These are phyloP conservation scores for Vandiemenella viatica DNA, from an alignment of 2,888 invertebrate genomes.

Conservation along the genomic window DNA sequence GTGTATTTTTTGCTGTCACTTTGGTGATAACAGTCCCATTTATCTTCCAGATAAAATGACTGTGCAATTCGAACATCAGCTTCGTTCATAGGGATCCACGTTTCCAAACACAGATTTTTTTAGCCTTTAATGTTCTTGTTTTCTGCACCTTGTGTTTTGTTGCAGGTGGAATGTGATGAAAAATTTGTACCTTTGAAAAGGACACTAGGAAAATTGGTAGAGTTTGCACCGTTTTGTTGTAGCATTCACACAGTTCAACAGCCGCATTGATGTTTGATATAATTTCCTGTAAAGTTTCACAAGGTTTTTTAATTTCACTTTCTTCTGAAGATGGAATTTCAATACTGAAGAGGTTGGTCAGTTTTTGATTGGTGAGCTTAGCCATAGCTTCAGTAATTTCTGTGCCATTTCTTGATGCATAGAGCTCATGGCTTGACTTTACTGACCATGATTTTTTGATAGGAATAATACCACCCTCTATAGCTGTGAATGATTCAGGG, in stretches of 20 bases:
- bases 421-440: background rate
- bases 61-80: too few species aligned
- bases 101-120: too few species aligned
- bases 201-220: background rate
- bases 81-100: too few species aligned
- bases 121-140: too few species aligned
- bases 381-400: background rate
- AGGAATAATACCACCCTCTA: constrained; percentile 20
- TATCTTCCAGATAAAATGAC: too few species aligned
- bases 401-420: background rate
- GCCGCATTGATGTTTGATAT: background rate
- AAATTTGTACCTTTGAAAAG: background rate
- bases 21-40: too few species aligned
- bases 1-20: too few species aligned
- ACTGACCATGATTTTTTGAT: background rate
- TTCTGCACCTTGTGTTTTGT: too few species aligned
- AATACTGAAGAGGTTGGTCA: background rate
- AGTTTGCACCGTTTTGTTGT: background rate
- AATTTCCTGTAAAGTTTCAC: background rate
- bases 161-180: too few species aligned
- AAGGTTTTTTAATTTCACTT: background rate
- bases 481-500: too few species aligned
- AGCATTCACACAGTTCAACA: background rate
- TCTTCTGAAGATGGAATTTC: background rate
- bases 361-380: background rate